Percentiles rank a stretch among this genome's conserved stretches.
phyloP scores from a whole-genome alignment of 2,888 invertebrate species.

The Hyposoter dolosus region DNA sequence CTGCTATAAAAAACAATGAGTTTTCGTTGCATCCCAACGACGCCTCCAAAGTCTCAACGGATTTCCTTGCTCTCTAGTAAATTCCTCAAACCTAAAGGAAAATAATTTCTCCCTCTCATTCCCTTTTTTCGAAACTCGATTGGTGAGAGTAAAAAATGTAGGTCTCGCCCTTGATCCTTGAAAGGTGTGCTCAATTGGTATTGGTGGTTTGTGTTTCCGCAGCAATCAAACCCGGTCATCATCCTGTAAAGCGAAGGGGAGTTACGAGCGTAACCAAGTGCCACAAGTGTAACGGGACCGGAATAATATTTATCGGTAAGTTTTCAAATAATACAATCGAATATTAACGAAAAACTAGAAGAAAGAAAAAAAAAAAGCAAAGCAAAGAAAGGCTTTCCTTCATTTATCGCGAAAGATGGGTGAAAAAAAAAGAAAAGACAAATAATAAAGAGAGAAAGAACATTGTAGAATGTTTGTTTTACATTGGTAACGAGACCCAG shows the following conservation, averaged over 20 bases:
- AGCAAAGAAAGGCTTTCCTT: conserved; percentile 1
- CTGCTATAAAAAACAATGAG: no score
- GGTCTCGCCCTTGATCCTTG: background rate
- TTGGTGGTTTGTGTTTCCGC: conserved; percentile 64
- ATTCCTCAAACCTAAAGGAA: background rate
- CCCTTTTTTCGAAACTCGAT: background rate
- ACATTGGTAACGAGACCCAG: conserved; percentile 1
- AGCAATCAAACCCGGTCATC: conserved; percentile 85
- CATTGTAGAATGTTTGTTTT: conserved; percentile 19
- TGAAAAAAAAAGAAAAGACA: conserved; percentile 36
- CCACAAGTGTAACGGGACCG: conserved; percentile 95
- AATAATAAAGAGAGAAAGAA: conserved; percentile 17
- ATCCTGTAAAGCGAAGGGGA: conserved; percentile 94
- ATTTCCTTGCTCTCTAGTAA: no score
- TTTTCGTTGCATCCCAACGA: no score
- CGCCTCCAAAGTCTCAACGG: no score
- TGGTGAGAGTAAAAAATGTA: background rate
- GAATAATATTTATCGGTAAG: conserved; percentile 91
- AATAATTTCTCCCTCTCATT: background rate
- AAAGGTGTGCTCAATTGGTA: conserved; percentile 8
- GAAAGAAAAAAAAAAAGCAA: background rate
- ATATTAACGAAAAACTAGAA: conserved; percentile 43
- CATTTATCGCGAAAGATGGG: conserved; percentile 20
- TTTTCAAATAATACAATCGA: conserved; percentile 52
- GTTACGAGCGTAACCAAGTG: conserved; percentile 94